phyloP scores from a whole-genome alignment of 37 sponge, comb jelly and placozoan species.

The Mnemiopsis leidyi region DNA sequence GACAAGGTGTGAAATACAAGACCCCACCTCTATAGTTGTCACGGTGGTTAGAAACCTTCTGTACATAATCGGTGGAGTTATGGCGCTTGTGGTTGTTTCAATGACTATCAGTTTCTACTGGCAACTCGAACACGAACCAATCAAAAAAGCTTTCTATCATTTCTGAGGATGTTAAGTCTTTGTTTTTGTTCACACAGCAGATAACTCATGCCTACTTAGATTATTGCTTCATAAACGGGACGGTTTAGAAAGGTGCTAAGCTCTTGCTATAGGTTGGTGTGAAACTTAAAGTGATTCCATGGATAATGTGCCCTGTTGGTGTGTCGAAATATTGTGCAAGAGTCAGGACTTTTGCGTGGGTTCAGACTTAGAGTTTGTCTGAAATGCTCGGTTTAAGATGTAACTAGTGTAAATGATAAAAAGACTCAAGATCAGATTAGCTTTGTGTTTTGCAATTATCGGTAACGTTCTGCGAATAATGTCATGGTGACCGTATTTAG shows the following conservation, averaged over 20 bases:
- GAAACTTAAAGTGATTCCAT: no score
- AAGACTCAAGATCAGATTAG: no score
- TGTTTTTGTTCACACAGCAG: neutral
- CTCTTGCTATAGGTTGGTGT: neutral
- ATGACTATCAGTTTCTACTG: conserved; percentile 64
- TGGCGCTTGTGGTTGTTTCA: neutral
- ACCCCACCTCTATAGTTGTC: conserved; percentile 39
- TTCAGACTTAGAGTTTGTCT: neutral
- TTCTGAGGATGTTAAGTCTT: neutral
- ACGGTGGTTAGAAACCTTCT: neutral
- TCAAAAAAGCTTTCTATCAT: conserved; percentile 58
- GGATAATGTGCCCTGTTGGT: neutral
- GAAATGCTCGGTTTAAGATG: no score
- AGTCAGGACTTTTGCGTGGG: neutral
- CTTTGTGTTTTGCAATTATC: no score
- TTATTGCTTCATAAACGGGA: no score
- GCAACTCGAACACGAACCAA: conserved; percentile 62
- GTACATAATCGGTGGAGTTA: conserved; percentile 56
- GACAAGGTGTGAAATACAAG: neutral
- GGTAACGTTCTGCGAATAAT: no score
- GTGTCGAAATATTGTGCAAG: no score
- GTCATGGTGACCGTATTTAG: no score
- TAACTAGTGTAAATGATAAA: no score
- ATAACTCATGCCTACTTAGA: no score
- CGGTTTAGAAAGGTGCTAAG: neutral